Evolutionary conservation across 1,140 invertebrate genomes (phyloP).

Genomic region (Euborellia annulipes): DNA sequence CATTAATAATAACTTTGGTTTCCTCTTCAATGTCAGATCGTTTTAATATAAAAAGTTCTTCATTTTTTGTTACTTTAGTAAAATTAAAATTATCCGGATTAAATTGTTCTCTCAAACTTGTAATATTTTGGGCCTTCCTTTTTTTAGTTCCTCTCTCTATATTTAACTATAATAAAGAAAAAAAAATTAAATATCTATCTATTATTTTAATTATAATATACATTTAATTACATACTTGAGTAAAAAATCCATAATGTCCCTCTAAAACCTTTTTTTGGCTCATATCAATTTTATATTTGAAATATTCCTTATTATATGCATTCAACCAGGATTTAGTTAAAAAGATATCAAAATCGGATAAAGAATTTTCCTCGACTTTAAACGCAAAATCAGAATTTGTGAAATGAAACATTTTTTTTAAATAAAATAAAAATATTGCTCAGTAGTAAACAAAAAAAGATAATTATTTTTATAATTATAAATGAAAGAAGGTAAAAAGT

Average conservation of each 20-base stretch:
- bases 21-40: slow-evolving; percentile 17
- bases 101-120: slow-evolving; percentile 39
- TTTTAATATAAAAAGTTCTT: slow-evolving; percentile 35
- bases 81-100: slow-evolving; percentile 48
- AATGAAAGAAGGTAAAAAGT: too few species aligned
- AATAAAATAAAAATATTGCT: too few species aligned
- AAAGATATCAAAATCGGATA: slow-evolving; percentile 21
- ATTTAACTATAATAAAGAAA: slow-evolving; percentile 40
- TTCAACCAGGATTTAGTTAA: slow-evolving; percentile 22
- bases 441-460: too few species aligned
- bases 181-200: slow-evolving; percentile 13
- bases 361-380: slow-evolving; percentile 9
- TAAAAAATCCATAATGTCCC: slow-evolving; percentile 27
- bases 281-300: slow-evolving; percentile 25
- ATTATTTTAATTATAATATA: slow-evolving; percentile 1
- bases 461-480: too few species aligned
- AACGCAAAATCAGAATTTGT: not conserved
- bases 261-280: slow-evolving; percentile 22
- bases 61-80: slow-evolving; percentile 37
- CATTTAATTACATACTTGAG: slow-evolving; percentile 23
- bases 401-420: too few species aligned
- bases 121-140: slow-evolving; percentile 40
- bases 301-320: slow-evolving; percentile 17
- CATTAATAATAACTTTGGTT: slow-evolving; percentile 41
- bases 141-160: slow-evolving; percentile 37